phyloP scores from a whole-genome alignment of 2,888 invertebrate genomes.

The Trichogramma dendrolimi region DNA sequence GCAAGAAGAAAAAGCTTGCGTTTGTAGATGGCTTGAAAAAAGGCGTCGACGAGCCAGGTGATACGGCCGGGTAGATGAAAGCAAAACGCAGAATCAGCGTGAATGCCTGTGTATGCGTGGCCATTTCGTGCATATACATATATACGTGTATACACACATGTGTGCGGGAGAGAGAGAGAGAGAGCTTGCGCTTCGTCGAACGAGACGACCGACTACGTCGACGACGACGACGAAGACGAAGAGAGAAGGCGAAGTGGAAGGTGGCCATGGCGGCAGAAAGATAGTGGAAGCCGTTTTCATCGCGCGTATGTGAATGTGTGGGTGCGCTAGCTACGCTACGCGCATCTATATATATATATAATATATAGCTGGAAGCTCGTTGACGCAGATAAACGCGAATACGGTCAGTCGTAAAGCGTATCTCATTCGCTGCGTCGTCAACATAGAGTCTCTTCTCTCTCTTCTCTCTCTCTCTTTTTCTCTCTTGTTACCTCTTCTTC shows the following conservation, averaged over 20 bases:
- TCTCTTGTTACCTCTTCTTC: background rate
- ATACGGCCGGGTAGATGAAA: conserved; percentile 10
- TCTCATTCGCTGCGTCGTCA: conserved; percentile 4
- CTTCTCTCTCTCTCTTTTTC: background rate
- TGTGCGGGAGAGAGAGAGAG: conserved; percentile 5
- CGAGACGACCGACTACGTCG: too few relatives aligned
- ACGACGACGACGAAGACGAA: too few relatives aligned
- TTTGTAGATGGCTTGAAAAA: background rate
- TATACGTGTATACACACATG: background rate
- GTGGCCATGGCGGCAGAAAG: too few relatives aligned
- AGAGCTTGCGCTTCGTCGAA: conserved; percentile 11
- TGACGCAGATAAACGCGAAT: conserved; percentile 28
- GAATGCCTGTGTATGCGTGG: conserved; percentile 3
- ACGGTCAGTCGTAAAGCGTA: conserved; percentile 36
- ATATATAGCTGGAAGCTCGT: background rate
- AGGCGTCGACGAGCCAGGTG: conserved; percentile 1
- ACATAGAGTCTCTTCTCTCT: background rate
- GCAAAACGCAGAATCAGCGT: conserved; percentile 17
- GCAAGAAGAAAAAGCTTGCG: background rate
- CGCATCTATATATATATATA: too few relatives aligned
- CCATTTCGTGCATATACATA: too few relatives aligned
- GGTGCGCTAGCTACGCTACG: too few relatives aligned
- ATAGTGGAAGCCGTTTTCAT: too few relatives aligned
- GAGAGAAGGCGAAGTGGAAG: too few relatives aligned
- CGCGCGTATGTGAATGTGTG: too few relatives aligned